These are phyloP conservation scores for Patella depressa DNA, from an alignment of 2,888 invertebrate species.

Conservation along the genomic window DNA sequence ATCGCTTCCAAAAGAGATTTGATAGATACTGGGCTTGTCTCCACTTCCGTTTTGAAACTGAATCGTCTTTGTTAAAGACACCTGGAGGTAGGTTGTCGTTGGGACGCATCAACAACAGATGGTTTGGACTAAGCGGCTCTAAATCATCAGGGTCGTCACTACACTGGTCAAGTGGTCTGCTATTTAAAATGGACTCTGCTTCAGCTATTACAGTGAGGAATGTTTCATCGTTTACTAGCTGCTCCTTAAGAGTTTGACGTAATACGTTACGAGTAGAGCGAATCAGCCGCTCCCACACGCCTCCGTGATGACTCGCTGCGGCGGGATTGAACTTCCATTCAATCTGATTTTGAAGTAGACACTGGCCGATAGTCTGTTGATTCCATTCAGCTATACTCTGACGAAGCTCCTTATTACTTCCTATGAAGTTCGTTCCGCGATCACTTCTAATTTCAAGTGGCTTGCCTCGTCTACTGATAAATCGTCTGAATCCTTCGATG, in stretches of 20 bases:
- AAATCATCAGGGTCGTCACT: conserved; percentile 24
- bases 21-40: conserved; percentile 10
- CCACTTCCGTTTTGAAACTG: conserved; percentile 30
- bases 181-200: conserved; percentile 28
- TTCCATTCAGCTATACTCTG: not conserved
- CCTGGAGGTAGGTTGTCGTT: conserved; percentile 26
- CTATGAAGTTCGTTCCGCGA: not conserved
- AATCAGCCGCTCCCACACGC: conserved; percentile 38
- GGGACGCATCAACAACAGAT: conserved; percentile 23
- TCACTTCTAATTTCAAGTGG: not conserved
- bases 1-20: too few relatives aligned
- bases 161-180: conserved; percentile 26
- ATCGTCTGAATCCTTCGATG: not conserved
- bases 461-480: not conserved
- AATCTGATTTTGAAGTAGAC: not conserved
- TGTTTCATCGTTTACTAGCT: not conserved
- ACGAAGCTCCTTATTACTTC: not conserved
- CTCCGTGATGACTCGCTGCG: conserved; percentile 26
- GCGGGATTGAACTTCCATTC: not conserved
- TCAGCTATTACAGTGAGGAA: conserved; percentile 13
- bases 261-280: conserved; percentile 26
- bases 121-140: conserved; percentile 31
- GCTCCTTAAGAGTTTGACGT: not conserved
- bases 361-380: not conserved
- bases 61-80: conserved; percentile 29